Base-by-base conservation (phyloP, 30 jellyfish, hydroid and myxozoan genomes). In the Chrysaora quinquecirrha region DNA sequence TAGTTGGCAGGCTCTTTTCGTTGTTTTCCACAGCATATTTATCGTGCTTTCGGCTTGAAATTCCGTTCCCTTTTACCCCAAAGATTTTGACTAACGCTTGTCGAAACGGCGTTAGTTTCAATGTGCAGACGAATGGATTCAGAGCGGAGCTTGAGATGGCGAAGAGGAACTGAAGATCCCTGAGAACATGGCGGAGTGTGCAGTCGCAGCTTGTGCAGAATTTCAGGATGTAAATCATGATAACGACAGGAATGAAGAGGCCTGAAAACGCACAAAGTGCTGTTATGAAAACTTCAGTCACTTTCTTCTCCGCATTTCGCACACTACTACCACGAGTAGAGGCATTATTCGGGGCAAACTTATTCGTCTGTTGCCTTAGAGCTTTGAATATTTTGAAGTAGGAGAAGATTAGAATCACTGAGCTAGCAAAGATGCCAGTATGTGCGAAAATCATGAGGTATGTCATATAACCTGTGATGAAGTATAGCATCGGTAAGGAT, bases 51-150 rank as follows among this genome's bases (percentile, higher is more conserved):
- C n/a, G n/a, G n/a, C n/a, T n/a, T n/a, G n/a, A n/a, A n/a, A n/a
- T n/a, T n/a, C n/a, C n/a, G n/a, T n/a, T n/a, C n/a, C n/a, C n/a
- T n/a, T n/a, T n/a, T n/a, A n/a, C n/a, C n/a, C n/a, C n/a, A 14
- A 85, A 68, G 48, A 91, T 86, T 47, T 74, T 81, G 28, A 9
- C 32, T 67, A 91, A 32, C 6, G 98, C 98, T 25, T 56, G 32
- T 30, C 97, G 83, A 69, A 93, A 93, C 79, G 98, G 97, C 62
- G 47, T 48, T 31, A 93, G 87, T 9, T 97, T 94, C n/a, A 93
- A 48, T 0, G 97, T 88, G 90, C 97, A 93, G 23, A 88, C 82
- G 84, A 78, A 84, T 19, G 98, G 98, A 46, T 86, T 93, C 52
- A 87, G 66, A 31, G 95, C 89, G 34, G 97, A 89, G 75, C 89